Percentiles rank a stretch among this genome's conserved stretches.
phyloP scores from a whole-genome alignment of 2,113 vertebrate genomes.

The Austrofundulus limnaeus region DNA sequence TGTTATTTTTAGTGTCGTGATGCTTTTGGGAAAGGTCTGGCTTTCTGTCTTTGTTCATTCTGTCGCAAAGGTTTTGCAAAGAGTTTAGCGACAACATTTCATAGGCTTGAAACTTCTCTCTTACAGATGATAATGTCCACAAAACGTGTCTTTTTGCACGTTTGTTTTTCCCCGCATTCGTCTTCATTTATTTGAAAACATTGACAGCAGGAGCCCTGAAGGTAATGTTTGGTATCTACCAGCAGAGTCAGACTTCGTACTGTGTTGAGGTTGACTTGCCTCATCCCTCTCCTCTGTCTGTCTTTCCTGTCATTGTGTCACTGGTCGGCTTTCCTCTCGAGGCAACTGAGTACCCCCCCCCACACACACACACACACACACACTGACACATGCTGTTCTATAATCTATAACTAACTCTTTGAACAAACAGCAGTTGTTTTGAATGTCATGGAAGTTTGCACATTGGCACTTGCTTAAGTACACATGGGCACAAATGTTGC shows the following conservation, averaged over 20 bases:
- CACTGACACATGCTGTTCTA: background rate
- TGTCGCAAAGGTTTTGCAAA: background rate
- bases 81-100: no score
- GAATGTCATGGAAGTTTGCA: conserved; percentile 22
- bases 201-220: conserved; percentile 29
- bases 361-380: background rate
- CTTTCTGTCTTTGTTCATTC: conserved; percentile 1
- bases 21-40: conserved; percentile 25
- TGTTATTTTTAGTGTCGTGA: conserved; percentile 36
- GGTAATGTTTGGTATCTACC: no score
- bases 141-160: no score
- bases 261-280: conserved; percentile 44
- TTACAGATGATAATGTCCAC: no score
- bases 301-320: conserved; percentile 69
- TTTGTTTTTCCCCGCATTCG: no score
- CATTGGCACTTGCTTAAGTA: conserved; percentile 11
- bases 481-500: conserved; percentile 25
- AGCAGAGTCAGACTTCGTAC: conserved; percentile 40
- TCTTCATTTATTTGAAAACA: conserved; percentile 49
- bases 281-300: conserved; percentile 58
- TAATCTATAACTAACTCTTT: conserved; percentile 8
- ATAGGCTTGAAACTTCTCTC: no score
- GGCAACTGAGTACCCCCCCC: conserved; percentile 4
- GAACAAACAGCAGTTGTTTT: conserved; percentile 13
- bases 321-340: conserved; percentile 38